These are phyloP conservation scores for Pteropus alecto DNA, from an alignment of 2,113 vertebrate genomes.

Conservation along the genomic window DNA sequence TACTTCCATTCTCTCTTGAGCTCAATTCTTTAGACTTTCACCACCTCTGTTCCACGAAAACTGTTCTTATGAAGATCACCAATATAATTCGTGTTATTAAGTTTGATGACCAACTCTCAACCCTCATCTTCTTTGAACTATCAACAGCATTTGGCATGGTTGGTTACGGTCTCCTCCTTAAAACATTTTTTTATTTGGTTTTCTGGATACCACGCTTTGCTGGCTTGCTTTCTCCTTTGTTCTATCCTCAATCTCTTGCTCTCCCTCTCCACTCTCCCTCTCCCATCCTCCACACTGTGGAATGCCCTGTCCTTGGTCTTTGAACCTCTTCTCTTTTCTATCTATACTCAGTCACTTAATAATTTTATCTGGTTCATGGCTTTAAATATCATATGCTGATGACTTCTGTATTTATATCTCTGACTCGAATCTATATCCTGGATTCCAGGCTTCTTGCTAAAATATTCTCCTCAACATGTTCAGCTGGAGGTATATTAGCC, in stretches of 20 bases:
- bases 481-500: background rate
- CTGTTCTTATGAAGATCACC: background rate
- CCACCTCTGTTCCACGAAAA: background rate
- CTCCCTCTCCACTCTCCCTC: background rate
- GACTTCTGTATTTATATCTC: background rate
- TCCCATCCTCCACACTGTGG: background rate
- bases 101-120: background rate
- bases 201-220: background rate
- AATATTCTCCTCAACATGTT: background rate
- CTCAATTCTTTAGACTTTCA: background rate
- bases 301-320: background rate
- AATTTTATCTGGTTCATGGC: background rate
- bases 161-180: background rate
- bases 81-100: background rate
- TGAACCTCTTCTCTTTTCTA: background rate
- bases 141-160: background rate
- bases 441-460: background rate
- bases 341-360: background rate
- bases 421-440: background rate
- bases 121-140: background rate
- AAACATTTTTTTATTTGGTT: background rate
- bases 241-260: background rate
- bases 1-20: background rate
- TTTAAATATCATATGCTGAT: background rate
- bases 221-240: background rate